Evolutionary conservation across 1,140 invertebrate genomes (phyloP).

Genomic region (Dendroctonus valens): DNA sequence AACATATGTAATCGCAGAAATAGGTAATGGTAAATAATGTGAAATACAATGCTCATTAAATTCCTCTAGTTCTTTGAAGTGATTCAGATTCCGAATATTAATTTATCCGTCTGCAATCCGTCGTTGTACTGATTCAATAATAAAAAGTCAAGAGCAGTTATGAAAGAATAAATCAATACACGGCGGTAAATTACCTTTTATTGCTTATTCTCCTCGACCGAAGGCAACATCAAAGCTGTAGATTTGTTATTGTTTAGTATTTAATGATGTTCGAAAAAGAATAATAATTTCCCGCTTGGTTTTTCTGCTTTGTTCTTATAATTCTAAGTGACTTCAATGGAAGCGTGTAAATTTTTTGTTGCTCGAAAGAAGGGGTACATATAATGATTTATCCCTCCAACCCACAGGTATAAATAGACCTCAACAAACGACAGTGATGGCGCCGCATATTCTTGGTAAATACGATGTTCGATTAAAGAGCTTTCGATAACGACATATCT

Average conservation of each 20-base stretch:
- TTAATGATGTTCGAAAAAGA: slow-evolving; percentile 21
- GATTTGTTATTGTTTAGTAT: slow-evolving; percentile 26
- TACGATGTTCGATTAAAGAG: slow-evolving; percentile 25
- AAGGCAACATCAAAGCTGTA: slow-evolving; percentile 24
- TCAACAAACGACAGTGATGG: slow-evolving; percentile 15
- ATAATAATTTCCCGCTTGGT: slow-evolving; percentile 21
- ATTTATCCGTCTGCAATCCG: background rate
- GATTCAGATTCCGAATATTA: background rate
- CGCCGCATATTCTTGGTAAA: slow-evolving; percentile 17
- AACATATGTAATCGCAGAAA: too few species aligned
- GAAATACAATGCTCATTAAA: too few species aligned
- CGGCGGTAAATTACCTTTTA: slow-evolving; percentile 23
- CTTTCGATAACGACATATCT: slow-evolving; percentile 28
- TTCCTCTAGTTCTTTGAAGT: too few species aligned
- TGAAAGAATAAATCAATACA: slow-evolving; percentile 17
- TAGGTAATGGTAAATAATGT: too few species aligned
- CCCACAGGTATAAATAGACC: slow-evolving; percentile 22
- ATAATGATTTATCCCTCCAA: slow-evolving; percentile 15
- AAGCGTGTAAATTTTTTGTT: background rate
- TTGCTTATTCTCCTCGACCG: slow-evolving; percentile 22
- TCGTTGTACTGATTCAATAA: slow-evolving; percentile 11
- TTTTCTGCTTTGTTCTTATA: slow-evolving; percentile 36
- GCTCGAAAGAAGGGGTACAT: slow-evolving; percentile 7
- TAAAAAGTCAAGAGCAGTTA: slow-evolving; percentile 11
- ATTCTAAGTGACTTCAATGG: slow-evolving; percentile 8